A percentile compares a stretch with the other conserved stretches of the same genome.
These are phyloP conservation scores for Cephalopterus ornatus DNA, from an alignment of 2,113 vertebrate species.

Conservation along the genomic window DNA sequence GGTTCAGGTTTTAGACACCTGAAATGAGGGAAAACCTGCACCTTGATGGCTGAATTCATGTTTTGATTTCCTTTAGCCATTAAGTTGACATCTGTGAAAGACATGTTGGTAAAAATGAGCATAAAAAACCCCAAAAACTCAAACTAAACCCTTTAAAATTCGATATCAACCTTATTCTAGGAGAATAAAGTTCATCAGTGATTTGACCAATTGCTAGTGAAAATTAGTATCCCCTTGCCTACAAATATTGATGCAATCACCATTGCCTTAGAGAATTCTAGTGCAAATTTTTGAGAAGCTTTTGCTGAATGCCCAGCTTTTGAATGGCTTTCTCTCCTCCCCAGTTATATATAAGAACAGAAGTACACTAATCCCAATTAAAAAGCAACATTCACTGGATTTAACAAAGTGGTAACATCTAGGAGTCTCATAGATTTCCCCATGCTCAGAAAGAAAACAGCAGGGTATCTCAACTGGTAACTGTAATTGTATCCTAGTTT, in stretches of 20 bases:
- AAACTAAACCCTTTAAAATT: background rate
- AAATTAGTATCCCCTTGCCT: background rate
- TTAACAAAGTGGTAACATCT: background rate
- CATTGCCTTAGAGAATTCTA: background rate
- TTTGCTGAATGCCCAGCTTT: background rate
- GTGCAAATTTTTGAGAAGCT: background rate
- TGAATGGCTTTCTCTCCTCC: background rate
- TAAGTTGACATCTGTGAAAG: background rate
- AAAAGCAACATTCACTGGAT: background rate
- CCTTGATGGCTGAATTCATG: background rate
- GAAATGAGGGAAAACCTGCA: background rate
- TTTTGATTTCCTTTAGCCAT: background rate
- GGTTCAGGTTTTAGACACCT: background rate
- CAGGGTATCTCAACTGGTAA: background rate
- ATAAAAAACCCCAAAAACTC: background rate
- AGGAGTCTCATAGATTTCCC: background rate
- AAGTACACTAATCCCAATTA: background rate
- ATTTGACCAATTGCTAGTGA: background rate
- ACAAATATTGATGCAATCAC: background rate
- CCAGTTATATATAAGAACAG: background rate
- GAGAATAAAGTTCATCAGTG: background rate
- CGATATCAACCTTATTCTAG: background rate
- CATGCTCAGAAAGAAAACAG: background rate
- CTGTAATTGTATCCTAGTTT: slow-evolving; percentile 8
- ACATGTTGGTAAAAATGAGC: background rate